A percentile compares a stretch with the other conserved stretches of the same genome.
These are phyloP conservation scores for Heliconius ismenius DNA, from an alignment of 2,888 invertebrate genomes.

Conservation along the genomic window DNA sequence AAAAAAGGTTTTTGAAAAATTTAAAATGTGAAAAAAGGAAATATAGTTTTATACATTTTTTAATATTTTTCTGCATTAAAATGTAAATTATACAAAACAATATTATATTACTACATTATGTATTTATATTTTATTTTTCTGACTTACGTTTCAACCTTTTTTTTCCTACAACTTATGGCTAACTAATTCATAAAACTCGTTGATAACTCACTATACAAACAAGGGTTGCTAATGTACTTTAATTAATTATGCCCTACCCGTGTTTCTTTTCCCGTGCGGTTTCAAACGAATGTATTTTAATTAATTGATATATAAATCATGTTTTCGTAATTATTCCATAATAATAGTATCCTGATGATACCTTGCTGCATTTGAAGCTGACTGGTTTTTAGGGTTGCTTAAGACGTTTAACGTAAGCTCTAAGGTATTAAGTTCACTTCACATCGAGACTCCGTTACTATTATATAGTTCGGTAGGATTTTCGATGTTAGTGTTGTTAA, in stretches of 20 bases:
- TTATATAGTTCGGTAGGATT: too few relatives aligned
- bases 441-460: too few relatives aligned
- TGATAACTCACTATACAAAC: conserved; percentile 19
- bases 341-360: conserved; percentile 1
- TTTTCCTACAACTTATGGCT: background rate
- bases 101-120: background rate
- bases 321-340: background rate
- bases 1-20: too few relatives aligned
- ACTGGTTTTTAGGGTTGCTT: background rate
- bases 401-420: too few relatives aligned
- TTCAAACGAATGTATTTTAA: conserved; percentile 27
- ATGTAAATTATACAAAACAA: too few relatives aligned
- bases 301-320: conserved; percentile 27
- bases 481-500: too few relatives aligned
- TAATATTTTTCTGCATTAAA: too few relatives aligned
- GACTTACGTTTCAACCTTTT: background rate
- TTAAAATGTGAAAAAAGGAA: too few relatives aligned
- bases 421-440: too few relatives aligned
- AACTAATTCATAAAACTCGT: conserved; percentile 14
- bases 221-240: conserved; percentile 35
- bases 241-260: conserved; percentile 42
- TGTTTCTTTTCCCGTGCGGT: conserved; percentile 34
- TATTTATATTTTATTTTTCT: background rate
- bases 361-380: background rate
- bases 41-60: too few relatives aligned